A percentile compares a stretch with the other conserved stretches of the same genome.
Conservation (phyloP, 2,888 invertebrate genomes). For the Siphlonurus alternatus region DNA sequence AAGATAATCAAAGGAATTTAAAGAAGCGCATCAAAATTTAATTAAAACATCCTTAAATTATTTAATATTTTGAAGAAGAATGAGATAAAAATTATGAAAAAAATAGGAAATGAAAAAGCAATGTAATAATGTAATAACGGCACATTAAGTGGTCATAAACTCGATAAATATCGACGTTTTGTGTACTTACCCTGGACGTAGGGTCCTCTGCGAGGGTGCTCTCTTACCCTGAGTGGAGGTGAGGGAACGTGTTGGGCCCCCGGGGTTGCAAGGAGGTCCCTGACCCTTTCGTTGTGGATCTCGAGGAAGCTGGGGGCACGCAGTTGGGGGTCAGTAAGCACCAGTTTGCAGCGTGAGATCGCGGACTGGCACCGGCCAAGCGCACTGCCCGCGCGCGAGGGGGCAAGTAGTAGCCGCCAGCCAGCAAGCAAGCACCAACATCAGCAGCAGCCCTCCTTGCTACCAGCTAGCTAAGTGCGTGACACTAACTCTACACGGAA, state of each 20-base stretch:
- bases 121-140: too few species aligned
- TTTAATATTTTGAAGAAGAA: too few species aligned
- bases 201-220: slow-evolving; percentile 60
- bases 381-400: not conserved
- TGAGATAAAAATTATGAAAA: too few species aligned
- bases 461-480: not conserved
- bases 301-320: slow-evolving; percentile 23
- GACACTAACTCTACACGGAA: not conserved
- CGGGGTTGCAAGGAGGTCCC: slow-evolving; percentile 42
- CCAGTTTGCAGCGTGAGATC: not conserved
- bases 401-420: not conserved
- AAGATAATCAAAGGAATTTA: too few species aligned
- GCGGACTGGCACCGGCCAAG: not conserved
- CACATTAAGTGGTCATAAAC: too few species aligned
- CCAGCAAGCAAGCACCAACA: not conserved
- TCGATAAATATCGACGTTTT: too few species aligned
- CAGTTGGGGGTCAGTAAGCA: not conserved
- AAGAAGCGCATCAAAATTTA: too few species aligned
- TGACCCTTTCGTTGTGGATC: slow-evolving; percentile 46
- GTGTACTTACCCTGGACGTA: slow-evolving; percentile 52
- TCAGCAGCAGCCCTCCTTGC: too few species aligned
- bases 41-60: too few species aligned
- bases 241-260: slow-evolving; percentile 28
- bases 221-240: slow-evolving; percentile 44
- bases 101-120: too few species aligned